Evolutionary conservation across 1,140 invertebrate species (phyloP).

Genomic region (Sarcophaga bullata): DNA sequence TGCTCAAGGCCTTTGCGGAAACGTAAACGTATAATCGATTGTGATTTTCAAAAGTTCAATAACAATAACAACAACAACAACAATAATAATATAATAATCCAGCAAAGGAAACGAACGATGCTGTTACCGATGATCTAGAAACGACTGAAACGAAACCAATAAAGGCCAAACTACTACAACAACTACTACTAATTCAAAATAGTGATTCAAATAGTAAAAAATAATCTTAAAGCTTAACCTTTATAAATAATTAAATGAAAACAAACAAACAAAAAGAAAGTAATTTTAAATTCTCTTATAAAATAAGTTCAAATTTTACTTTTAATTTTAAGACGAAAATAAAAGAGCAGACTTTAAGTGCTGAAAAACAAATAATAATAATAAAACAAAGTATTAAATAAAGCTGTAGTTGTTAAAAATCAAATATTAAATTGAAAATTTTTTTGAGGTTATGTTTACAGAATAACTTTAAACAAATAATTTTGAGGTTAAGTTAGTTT

Average conservation of each 20-base stretch:
- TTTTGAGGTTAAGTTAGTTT: background rate
- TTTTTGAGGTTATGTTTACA: background rate
- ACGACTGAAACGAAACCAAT: constrained; percentile 13
- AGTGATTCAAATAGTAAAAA: constrained; percentile 39
- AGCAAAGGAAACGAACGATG: background rate
- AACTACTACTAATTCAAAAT: too few species aligned
- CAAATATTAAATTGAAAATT: background rate
- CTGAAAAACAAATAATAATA: background rate
- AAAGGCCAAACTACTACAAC: constrained; percentile 17
- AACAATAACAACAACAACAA: constrained; percentile 8
- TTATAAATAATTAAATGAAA: background rate
- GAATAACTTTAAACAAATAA: background rate
- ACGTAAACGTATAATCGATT: constrained; percentile 66
- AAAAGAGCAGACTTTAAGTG: background rate
- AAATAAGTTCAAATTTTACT: too few species aligned
- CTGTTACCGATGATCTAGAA: background rate
- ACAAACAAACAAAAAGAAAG: too few species aligned
- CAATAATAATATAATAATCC: too few species aligned
- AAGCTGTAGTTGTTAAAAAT: background rate
- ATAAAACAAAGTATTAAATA: background rate
- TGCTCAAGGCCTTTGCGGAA: constrained; percentile 71
- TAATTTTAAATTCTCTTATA: background rate
- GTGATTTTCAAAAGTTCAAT: constrained; percentile 61
- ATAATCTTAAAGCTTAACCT: background rate
- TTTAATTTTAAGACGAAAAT: too few species aligned